Base-by-base conservation (phyloP, 2,888 invertebrate genomes). In the Temnothorax unifasciatus region DNA sequence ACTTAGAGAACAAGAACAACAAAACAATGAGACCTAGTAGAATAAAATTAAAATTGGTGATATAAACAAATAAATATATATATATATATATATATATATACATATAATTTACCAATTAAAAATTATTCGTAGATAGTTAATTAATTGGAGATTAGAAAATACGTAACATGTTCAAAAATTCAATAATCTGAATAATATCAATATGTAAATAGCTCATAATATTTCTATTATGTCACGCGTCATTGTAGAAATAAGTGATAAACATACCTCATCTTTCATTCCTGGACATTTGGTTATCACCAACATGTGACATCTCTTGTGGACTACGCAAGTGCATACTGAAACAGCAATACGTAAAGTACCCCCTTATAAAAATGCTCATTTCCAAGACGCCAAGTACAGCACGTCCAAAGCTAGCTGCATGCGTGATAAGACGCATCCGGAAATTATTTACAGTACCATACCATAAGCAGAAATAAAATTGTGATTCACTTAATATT, bases 241-340 rank as follows among this genome's bases (percentile, higher is more conserved):
- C 1, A 66, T 41, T 76, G 11, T 52, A 85, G 47, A 77, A 54
- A 34, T 6, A 34, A 66, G 18, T 38, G 3, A 21, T 34, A 21
- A 21, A 81, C 81, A 95, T 94, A 96, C 97, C 96, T 97, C 97
- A 94, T 98, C 98, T 95, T 98, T 98, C 97, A 99, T 98, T 89
- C 99, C 99, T 82, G 99, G 99, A 96, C 99, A 99, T 96, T 99
- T 99, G 94, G 99, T 99, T 93, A 99, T 98, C 90, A 99, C 99
- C 88, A 97, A 97, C 92, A 97, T 97, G 95, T 99, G 99, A 95
- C 99, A 99, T 94, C 99, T 96, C 95, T 99, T 99, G 96, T 99
- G 99, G 89, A 99, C 99, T 93, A 99, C 99, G 95, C 99, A 99
- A 85, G 99, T 99, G 95, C 99, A 99, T 89, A 99, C 99, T 99